Base-by-base conservation (phyloP, 2,113 vertebrate species). In the Zingel zingel region DNA sequence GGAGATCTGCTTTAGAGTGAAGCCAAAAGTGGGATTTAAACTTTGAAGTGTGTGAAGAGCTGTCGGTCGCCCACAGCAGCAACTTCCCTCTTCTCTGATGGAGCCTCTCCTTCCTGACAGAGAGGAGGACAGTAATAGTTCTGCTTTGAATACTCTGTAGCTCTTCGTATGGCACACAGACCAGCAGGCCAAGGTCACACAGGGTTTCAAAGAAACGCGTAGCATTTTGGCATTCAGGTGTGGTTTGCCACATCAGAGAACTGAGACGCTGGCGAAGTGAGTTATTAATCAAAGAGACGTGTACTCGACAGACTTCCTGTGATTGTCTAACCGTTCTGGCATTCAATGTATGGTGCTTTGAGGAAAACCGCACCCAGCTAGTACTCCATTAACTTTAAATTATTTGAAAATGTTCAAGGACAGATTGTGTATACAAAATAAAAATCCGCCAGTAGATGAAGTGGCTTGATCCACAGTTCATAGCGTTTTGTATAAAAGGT, bases 321-420 rank as follows among this genome's bases (percentile, higher is more conserved):
- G n/a, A 93, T 93, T 93, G 92, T 93, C 66, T 77, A 6, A 61
- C 23, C 1, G 1, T 39, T 81, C 53, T 80, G 66, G 56, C 15
- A 11, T 62, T 84, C 79, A 87, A 72, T 88, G 75, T 87, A 8
- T 45, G 11, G 21, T 18, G 64, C 53, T 54, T 14, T 66, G 61
- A 3, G 77, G 67, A 79, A 74, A 82, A 58, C 84, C 72, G 13
- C 86, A 80, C 86, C 87, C 89, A 73, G 23, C 43, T 11, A 50
- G 45, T 11, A 6, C 59, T 76, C 73, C 71, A 80, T 78, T 84
- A 77, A 80, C 27, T 75, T 16, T 71, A 63, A 79, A 74, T 59
- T 61, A 80, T 66, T 68, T 81, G 8, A 65, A 61, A 36, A 3
- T 15, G 18, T 62, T 71, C 71, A 43, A 56, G 71, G 57, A 74